phyloP scores from a whole-genome alignment of 2,797 vertebrate genomes.

The Simalia tracyae region DNA sequence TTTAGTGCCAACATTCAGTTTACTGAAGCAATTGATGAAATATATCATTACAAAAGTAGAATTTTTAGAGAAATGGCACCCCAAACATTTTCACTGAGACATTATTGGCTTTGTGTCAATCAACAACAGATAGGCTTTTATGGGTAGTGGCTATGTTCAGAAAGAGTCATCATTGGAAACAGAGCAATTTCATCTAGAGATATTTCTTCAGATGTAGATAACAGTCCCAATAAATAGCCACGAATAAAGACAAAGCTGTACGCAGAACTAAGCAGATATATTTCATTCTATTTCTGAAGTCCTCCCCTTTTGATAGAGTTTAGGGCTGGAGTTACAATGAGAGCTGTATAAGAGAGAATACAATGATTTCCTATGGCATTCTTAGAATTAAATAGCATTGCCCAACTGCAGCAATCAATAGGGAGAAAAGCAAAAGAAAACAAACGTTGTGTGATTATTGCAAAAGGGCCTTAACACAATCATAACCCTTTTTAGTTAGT shows the following conservation, averaged over 20 bases:
- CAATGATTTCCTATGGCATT: neutral
- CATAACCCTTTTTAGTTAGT: neutral
- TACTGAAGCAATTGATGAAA: neutral
- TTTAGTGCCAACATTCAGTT: neutral
- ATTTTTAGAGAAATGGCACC: neutral
- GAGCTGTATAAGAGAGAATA: neutral
- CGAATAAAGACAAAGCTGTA: neutral
- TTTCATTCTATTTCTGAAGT: neutral
- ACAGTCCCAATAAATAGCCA: neutral
- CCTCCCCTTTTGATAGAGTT: neutral
- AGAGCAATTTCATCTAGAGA: neutral
- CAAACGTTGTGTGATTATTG: neutral
- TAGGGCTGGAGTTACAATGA: neutral
- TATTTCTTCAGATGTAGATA: neutral
- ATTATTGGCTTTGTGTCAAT: neutral
- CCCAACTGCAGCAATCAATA: neutral
- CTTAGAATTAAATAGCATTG: neutral
- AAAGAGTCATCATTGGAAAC: neutral
- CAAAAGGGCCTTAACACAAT: neutral
- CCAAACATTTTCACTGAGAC: neutral
- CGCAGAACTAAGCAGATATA: neutral
- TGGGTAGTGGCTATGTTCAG: neutral
- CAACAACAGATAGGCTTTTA: neutral
- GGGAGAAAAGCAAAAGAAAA: neutral
- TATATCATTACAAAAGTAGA: neutral